Base-by-base conservation (phyloP, 2,888 invertebrate species). In the Drosophila aldrichi region DNA sequence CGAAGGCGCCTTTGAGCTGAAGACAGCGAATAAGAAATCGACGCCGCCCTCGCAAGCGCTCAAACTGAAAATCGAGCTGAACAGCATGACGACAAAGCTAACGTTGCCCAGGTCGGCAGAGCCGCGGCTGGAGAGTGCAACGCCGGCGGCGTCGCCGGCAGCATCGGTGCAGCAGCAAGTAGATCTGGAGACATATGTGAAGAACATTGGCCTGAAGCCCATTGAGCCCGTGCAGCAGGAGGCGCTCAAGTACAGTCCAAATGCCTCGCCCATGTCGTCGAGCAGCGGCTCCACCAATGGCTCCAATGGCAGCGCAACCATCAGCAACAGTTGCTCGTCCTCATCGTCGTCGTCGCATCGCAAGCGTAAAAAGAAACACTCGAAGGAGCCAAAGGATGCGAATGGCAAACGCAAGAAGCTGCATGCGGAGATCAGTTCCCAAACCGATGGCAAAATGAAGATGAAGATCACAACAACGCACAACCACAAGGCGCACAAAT, bases 341-440 rank as follows among this genome's bases (percentile, higher is more conserved):
- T 12, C 55, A 0, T 57, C 79, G 0, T 76, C 77, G 0, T 88
- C 91, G 0, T 91, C 93, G 22, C 94, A 94, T 69, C 94, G 94
- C 82, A 94, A 94, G 83, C 92, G 94, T 36, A 94, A 94, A 83
- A 94, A 94, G 91, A 94, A 94, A 82, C 94, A 94, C 84, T 94
- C 94, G 2, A 94, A 94, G 84, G 94, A 93, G 67, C 93, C 94
- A 0, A 91, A 92, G 64, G 92, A 92, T 46, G 72, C 91, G 0
- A 92, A 90, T 44, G 90, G 92, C 38, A 94, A 94, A 74, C 93
- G 94, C 40, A 90, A 94, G 46, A 94, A 94, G 83, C 79, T 94
- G n/a, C 94, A 94, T 78, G 94, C 94, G 0, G 94, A 94, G 79
- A 94, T 94, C 54, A 91, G 92, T 2, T 92, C 92, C 0, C 92